phyloP scores from a whole-genome alignment of 2,113 vertebrate genomes.

The Crypturellus undulatus region DNA sequence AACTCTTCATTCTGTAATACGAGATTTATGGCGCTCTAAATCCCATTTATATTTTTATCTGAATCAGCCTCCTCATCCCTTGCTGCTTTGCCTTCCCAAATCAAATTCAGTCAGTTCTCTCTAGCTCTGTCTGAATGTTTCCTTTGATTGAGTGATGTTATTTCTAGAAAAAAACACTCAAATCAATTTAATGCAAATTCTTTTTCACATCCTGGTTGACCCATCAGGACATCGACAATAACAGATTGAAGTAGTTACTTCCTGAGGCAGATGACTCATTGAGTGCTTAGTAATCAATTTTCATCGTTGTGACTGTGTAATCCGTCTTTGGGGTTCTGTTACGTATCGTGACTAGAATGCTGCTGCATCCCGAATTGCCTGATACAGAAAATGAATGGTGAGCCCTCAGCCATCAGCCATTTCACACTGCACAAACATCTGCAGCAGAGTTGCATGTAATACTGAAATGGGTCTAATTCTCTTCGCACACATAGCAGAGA shows the following conservation, averaged over 20 bases:
- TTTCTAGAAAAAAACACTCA: constrained; percentile 82
- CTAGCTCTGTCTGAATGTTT: constrained; percentile 76
- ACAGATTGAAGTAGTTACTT: constrained; percentile 84
- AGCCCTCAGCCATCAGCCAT: constrained; percentile 53
- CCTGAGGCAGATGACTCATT: constrained; percentile 82
- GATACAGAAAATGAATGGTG: background rate
- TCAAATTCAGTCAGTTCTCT: constrained; percentile 75
- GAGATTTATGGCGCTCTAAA: constrained; percentile 69
- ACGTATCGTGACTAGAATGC: constrained; percentile 65
- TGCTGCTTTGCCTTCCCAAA: constrained; percentile 71
- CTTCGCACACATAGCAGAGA: background rate
- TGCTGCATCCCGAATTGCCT: constrained; percentile 38
- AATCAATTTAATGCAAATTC: constrained; percentile 86
- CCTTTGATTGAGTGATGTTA: constrained; percentile 82
- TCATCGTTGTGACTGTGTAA: constrained; percentile 78
- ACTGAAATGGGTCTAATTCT: background rate
- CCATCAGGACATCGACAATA: constrained; percentile 82
- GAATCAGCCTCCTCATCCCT: constrained; percentile 72
- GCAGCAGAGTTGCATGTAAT: background rate
- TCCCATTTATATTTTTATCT: constrained; percentile 61
- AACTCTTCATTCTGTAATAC: constrained; percentile 8
- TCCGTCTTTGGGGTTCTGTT: constrained; percentile 77
- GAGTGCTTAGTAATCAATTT: constrained; percentile 84
- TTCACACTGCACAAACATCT: background rate
- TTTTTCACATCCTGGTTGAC: constrained; percentile 79